Evolutionary conservation across 2,888 invertebrate genomes (phyloP), one percentile per base, ranked within the genome.

Genomic region (Agrenia bidenticulata): DNA sequence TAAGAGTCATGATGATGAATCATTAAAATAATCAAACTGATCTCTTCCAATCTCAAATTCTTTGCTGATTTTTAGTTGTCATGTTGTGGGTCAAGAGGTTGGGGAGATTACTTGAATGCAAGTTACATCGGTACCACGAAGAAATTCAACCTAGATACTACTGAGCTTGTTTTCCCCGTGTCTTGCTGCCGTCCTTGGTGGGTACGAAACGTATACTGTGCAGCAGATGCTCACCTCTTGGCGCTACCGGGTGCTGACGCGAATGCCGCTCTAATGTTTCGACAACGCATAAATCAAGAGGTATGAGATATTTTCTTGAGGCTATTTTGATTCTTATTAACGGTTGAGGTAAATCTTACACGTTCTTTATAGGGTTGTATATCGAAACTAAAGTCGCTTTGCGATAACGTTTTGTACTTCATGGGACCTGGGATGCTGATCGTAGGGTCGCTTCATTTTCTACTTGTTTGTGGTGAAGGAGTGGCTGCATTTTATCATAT

Each of bases 171-270:
- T 24, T 24, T 51, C 15, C 51, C 51, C 13, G 5, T 60, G 4
- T 60, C 59, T 2, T 69, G 69, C 37, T 69, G 69, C 24, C 62
- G 61, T 5, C 64, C 61, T 23, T 66, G 69, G 69, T 69, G 69
- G 69, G 51, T 66, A 5, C 26, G 64, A 55, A 69, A 69, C 23
- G 32, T 69, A 27, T 61, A 69, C 27, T 66, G 66, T 37, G 65
- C 66, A 19, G 50, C 58, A n/a, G 63, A 60, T n/a, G 63, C 63
- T 23, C 69, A 69, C 27, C 21, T 63, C 13, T 65, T 64, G 68
- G 55, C 65, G 4, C 9, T 5, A 17, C 32, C 32, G 32, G 32
- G 11, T 32, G 32, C 11, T 11, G 11, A 32, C 32, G 32, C 4
- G 11, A 32, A 60, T 5, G 21, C 49, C 0, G 45, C 54, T 4